Base-by-base conservation (phyloP, 2,113 vertebrate species). In the Callipepla californica region DNA sequence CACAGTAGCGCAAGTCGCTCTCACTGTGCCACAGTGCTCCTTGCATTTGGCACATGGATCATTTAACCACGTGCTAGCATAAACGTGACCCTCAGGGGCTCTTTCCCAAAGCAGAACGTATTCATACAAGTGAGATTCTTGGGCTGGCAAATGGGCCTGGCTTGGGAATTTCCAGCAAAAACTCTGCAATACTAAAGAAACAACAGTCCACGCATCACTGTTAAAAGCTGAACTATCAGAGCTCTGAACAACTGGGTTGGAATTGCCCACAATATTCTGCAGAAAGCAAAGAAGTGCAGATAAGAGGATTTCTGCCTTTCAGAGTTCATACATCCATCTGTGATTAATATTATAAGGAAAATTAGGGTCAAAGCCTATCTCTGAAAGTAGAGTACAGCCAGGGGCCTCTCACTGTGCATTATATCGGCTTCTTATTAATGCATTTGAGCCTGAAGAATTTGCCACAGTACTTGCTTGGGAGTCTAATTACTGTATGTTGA, bases 271-370 rank as follows among this genome's bases (percentile, higher is more conserved):
- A 36, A 70, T 13, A 62, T 57, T 28, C 72, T 83, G 81, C 57
- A 87, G 74, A 69, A 92, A 90, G 89, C 58, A 94, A 94, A 90
- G 61, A 94, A 93, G 50, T 74, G 30, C 55, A 89, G 88, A 93
- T 94, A 96, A 96, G 92, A 95, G 94, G 90, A 95, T 96, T 97
- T 96, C 62, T 95, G 91, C 73, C 84, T 88, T 90, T 47, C 80
- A 68, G 76, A 93, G 44, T 93, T 91, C 83, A 87, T 65, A 91
- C 23, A 84, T 87, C 73, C 87, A 95, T 80, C 93, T 92, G 90
- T 88, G 87, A 94, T 96, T 94, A 95, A 90, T 73, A 95, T 72
- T 61, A 84, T 28, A 32, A 67, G 57, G 57, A 80, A 93, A 94
- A 93, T 36, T 22, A 85, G 68, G 44, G 79, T 87, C 55, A 89